Evolutionary conservation across 2,113 vertebrate species (phyloP).

Genomic region (Lophius piscatorius): DNA sequence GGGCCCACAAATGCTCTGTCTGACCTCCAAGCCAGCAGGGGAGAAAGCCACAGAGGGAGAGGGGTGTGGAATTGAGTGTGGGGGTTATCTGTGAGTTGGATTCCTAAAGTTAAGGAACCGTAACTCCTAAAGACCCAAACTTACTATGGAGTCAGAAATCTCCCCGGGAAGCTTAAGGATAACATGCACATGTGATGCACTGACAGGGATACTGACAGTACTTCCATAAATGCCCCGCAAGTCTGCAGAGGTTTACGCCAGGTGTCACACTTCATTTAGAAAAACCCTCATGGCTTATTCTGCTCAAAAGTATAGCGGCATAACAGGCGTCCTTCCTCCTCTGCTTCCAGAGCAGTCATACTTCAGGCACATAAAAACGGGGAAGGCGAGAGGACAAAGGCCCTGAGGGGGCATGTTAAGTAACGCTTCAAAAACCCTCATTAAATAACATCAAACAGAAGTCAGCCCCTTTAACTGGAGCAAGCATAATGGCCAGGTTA

Average conservation of each 20-base stretch:
- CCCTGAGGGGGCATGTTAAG: conserved; percentile 60
- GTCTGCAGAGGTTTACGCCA: conserved; percentile 69
- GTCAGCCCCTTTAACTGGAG: conserved; percentile 59
- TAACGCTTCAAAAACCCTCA: conserved; percentile 59
- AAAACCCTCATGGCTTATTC: conserved; percentile 55
- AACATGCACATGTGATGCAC: conserved; percentile 16
- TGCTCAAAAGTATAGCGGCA: conserved; percentile 46
- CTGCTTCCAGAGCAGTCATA: conserved; percentile 37
- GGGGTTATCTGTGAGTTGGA: conserved; percentile 19
- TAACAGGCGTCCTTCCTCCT: conserved; percentile 50
- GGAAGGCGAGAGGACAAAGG: conserved; percentile 49
- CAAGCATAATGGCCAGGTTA: conserved; percentile 53
- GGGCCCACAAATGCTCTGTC: conserved; percentile 76
- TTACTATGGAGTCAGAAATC: conserved; percentile 33
- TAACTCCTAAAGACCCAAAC: conserved; percentile 50
- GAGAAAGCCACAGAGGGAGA: conserved; percentile 49
- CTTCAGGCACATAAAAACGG: conserved; percentile 53
- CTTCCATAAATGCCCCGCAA: conserved; percentile 28
- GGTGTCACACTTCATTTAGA: conserved; percentile 77
- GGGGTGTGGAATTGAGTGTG: conserved; percentile 30
- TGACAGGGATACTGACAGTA: conserved; percentile 17
- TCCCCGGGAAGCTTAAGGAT: conserved; percentile 37
- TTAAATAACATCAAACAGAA: conserved; percentile 74
- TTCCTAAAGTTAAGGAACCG: conserved; percentile 57
- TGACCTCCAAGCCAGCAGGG: conserved; percentile 80